Evolutionary conservation across 2,888 invertebrate genomes (phyloP), one percentile per base, ranked within the genome.

Genomic region (Cheilosia impressa): DNA sequence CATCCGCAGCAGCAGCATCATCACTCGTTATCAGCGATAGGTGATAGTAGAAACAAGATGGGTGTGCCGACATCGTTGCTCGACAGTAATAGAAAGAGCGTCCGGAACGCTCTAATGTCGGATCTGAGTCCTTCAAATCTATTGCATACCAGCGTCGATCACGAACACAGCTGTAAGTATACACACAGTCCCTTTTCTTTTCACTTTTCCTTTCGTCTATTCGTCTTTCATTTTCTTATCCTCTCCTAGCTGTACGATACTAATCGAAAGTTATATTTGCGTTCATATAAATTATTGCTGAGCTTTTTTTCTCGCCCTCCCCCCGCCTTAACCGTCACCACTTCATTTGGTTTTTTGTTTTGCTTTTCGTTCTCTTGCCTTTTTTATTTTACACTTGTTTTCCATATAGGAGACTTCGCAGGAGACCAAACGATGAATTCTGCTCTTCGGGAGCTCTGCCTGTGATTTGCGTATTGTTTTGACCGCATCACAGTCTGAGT

Each of bases 401-500:
- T 27, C 34, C 41, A 47, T n/a, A 63, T 38, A 9, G 9, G 27
- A 10, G 31, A 27, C 27, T 4, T n/a, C 17, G 34, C 2, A 43
- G n/a, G 10, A 17, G 13, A 38, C 15, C 13, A 41, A 58, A 52
- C 10, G 1, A 43, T 85, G 90, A 89, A 88, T 88, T 88, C 88
- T 89, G 88, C 92, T 91, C 89, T 90, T 92, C 95, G 95, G 95
- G 96, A 93, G 94, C 96, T 96, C 95, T 93, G 93, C 92, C 95
- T 95, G 96, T 96, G 96, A 96, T 94, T 88, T 93, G 96, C 97
- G 96, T 95, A 90, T 88, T 88, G 85, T 88, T 71, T 76, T 79
- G 72, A 84, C 62, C 96, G 96, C 97, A 97, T 97, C 97, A 97
- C 97, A 97, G 97, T 96, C 97, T 96, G 96, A 97, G 97, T 97